A percentile compares a stretch with the other conserved stretches of the same genome.
phyloP scores from a whole-genome alignment of 2,797 vertebrate genomes.

The Pachyuromys duprasi region DNA sequence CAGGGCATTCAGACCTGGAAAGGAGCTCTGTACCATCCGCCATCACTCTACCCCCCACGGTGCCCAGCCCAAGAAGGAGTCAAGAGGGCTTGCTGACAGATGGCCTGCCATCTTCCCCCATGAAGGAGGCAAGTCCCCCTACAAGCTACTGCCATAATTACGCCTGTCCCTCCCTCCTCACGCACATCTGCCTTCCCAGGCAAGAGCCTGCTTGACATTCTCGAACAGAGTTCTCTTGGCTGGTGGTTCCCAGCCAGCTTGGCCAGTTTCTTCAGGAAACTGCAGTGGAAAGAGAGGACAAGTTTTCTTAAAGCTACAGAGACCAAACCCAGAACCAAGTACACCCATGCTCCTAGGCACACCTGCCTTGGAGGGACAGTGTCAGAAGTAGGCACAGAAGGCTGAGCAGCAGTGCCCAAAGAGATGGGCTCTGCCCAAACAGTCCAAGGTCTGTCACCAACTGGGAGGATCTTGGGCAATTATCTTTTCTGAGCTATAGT shows the following conservation, averaged over 20 bases:
- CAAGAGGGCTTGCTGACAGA: constrained; percentile 68
- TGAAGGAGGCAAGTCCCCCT: constrained; percentile 37
- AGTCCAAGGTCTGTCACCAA: neutral
- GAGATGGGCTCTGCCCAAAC: neutral
- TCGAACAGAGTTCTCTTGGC: constrained; percentile 54
- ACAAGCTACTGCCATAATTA: constrained; percentile 27
- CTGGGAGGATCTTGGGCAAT: neutral
- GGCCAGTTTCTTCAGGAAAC: constrained; percentile 74
- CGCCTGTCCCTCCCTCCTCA: constrained; percentile 31
- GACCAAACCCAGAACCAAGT: neutral
- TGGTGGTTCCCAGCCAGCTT: constrained; percentile 63
- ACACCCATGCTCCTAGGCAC: neutral
- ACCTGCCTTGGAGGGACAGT: neutral
- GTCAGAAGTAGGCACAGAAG: fast-evolving
- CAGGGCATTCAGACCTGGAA: constrained; percentile 44
- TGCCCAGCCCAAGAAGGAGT: constrained; percentile 50
- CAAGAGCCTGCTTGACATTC: constrained; percentile 76
- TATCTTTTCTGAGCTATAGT: neutral
- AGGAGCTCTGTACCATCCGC: neutral
- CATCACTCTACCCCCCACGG: constrained; percentile 35
- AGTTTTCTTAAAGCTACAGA: constrained; percentile 70
- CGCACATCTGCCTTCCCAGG: constrained; percentile 70
- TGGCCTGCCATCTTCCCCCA: neutral
- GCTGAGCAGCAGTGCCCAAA: fast-evolving
- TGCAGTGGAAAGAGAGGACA: constrained; percentile 46